Conservation (phyloP, 2,888 invertebrate species). For the Aquatica leii region DNA sequence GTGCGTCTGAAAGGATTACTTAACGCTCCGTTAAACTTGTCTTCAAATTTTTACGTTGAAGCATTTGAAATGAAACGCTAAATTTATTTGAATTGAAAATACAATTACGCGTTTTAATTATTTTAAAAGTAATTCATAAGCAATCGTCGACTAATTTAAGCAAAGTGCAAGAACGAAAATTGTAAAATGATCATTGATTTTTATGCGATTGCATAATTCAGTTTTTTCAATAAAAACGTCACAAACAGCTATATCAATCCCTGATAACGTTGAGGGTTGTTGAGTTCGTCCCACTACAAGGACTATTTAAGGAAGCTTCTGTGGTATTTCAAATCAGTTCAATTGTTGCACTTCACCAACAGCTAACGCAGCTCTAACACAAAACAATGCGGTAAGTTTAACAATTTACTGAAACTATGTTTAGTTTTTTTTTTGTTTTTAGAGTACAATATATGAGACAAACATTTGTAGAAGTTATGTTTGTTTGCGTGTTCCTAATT, state of each 20-base stretch:
- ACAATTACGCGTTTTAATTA: background rate
- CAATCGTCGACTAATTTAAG: too few species aligned
- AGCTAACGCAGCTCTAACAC: background rate
- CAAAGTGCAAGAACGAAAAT: too few species aligned
- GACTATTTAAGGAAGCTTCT: slow-evolving; percentile 29
- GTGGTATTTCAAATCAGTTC: slow-evolving; percentile 18
- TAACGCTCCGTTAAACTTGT: slow-evolving; percentile 11
- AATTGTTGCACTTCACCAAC: slow-evolving; percentile 10
- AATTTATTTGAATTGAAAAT: background rate
- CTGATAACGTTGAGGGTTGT: slow-evolving; percentile 20
- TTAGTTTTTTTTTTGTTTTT: background rate
- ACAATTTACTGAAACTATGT: too few species aligned
- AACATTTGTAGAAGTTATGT: background rate
- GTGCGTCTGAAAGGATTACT: slow-evolving; percentile 17
- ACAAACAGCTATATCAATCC: slow-evolving; percentile 20
- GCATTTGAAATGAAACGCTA: background rate
- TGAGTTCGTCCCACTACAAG: slow-evolving; percentile 18
- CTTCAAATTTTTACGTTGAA: background rate
- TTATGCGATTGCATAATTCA: background rate
- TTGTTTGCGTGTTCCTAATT: slow-evolving; percentile 10
- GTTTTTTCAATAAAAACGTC: slow-evolving; percentile 17
- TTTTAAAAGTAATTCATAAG: background rate
- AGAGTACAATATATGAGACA: background rate
- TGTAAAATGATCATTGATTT: too few species aligned
- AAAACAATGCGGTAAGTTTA: background rate